These are phyloP conservation scores for Trypoxylon attenuatum DNA, from an alignment of 2,888 invertebrate genomes.

Conservation along the genomic window DNA sequence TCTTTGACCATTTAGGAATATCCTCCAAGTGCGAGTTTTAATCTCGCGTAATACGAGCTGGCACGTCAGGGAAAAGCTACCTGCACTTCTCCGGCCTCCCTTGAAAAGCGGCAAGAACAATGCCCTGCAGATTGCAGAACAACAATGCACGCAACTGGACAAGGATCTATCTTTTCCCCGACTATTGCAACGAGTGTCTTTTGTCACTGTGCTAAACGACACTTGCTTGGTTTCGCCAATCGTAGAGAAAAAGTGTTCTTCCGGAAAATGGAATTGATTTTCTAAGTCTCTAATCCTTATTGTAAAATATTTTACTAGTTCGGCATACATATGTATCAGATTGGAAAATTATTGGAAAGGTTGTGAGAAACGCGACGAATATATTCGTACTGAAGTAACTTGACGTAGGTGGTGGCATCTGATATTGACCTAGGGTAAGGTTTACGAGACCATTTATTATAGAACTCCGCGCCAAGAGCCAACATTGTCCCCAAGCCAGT, in stretches of 20 bases:
- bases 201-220: too few relatives aligned
- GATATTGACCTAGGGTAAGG: slow-evolving; percentile 50
- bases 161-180: slow-evolving; percentile 11
- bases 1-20: too few relatives aligned
- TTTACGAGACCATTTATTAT: slow-evolving; percentile 15
- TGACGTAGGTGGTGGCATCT: slow-evolving; percentile 13
- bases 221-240: too few relatives aligned
- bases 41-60: slow-evolving; percentile 22
- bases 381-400: slow-evolving; percentile 1
- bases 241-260: too few relatives aligned
- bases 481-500: too few relatives aligned
- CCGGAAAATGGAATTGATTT: too few relatives aligned
- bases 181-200: too few relatives aligned
- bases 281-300: too few relatives aligned
- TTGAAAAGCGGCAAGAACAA: slow-evolving; percentile 42
- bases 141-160: slow-evolving; percentile 22
- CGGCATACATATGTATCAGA: too few relatives aligned
- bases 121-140: slow-evolving; percentile 25
- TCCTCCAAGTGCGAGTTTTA: slow-evolving; percentile 12
- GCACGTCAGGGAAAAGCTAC: slow-evolving; percentile 29
- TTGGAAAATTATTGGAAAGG: too few relatives aligned
- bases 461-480: not conserved
- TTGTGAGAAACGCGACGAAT: not conserved
- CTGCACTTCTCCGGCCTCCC: slow-evolving; percentile 41
- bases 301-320: too few relatives aligned